Conservation (phyloP, 2,797 vertebrate genomes). For the Brotula barbata region DNA sequence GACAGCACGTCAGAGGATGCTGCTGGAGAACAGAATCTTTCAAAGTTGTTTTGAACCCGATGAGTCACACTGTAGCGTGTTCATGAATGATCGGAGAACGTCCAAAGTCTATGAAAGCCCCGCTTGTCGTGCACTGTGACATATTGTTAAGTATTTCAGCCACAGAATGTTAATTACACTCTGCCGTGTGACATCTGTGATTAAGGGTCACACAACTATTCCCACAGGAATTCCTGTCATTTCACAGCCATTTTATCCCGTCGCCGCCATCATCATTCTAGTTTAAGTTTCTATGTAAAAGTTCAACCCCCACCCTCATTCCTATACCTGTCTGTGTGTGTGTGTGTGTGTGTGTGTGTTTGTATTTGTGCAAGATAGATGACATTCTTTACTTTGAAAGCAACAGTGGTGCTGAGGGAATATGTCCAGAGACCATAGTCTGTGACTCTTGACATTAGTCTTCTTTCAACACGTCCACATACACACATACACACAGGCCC, state of each 20-base stretch:
- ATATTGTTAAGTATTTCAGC: background rate
- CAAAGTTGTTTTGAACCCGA: no score
- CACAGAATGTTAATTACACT: background rate
- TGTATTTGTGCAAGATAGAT: background rate
- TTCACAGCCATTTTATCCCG: background rate
- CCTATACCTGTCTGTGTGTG: slow-evolving; percentile 5
- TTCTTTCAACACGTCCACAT: slow-evolving; percentile 14
- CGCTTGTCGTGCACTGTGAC: background rate
- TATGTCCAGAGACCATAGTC: slow-evolving; percentile 20
- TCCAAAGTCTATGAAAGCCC: background rate
- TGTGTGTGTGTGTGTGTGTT: slow-evolving; percentile 1
- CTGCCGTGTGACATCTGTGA: background rate
- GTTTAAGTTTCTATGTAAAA: no score
- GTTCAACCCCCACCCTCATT: slow-evolving; percentile 19
- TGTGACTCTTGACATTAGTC: slow-evolving; percentile 5
- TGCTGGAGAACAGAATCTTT: no score
- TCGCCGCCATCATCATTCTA: background rate
- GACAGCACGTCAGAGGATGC: no score
- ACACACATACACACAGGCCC: slow-evolving; percentile 14
- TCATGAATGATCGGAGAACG: background rate
- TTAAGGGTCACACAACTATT: background rate
- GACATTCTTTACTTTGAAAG: slow-evolving; percentile 27
- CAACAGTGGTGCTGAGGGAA: slow-evolving; percentile 2
- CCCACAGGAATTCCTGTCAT: background rate
- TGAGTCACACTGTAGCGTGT: no score